Evolutionary conservation across 2,113 vertebrate species (phyloP), one percentile per base, ranked within the genome.

Genomic region (Todiramphus chloris): DNA sequence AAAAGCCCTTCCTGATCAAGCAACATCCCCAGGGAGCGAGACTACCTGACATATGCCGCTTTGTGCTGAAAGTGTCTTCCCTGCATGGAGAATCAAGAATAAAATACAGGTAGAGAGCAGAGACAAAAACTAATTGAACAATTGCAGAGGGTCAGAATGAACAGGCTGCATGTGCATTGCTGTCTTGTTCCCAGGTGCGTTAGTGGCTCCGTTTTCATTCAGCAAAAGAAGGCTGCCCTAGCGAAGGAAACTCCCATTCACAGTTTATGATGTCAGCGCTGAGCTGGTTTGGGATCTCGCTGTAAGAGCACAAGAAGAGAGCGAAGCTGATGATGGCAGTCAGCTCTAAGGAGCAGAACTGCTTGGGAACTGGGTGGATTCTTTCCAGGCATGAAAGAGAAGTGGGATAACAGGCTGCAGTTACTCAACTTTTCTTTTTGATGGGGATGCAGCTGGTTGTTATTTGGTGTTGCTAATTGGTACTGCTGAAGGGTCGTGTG

Each of bases 241-340:
- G 82, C 28, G 48, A 35, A 81, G 43, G 95, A 46, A 90, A 86
- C 55, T 56, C 70, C 50, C 70, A 41, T 43, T 73, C 70, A 41
- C 50, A 48, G 35, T 16, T 69, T 46, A 3, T 39, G 58, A 53
- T 15, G 3, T 88, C 75, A 69, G 33, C 7, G 4, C 17, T 43
- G 75, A 31, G 64, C 5, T 68, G 11, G 27, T 53, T 68, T 37
- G 37, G 55, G 51, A 55, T 66, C 24, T 83, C 8, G 1, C 51
- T 59, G 16, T 18, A 37, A 21, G 19, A 73, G 39, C 24, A 0
- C n/a, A 51, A 44, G 56, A 69, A 31, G 35, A 44, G 37, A 69
- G 53, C 0, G 1, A 88, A 77, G 55, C 76, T 80, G 39, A 43
- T 1, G 12, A n/a, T 0, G 1, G 37, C 48, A n/a, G 30, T 37